phyloP scores from a whole-genome alignment of 2,113 vertebrate species.

The Psophia crepitans region DNA sequence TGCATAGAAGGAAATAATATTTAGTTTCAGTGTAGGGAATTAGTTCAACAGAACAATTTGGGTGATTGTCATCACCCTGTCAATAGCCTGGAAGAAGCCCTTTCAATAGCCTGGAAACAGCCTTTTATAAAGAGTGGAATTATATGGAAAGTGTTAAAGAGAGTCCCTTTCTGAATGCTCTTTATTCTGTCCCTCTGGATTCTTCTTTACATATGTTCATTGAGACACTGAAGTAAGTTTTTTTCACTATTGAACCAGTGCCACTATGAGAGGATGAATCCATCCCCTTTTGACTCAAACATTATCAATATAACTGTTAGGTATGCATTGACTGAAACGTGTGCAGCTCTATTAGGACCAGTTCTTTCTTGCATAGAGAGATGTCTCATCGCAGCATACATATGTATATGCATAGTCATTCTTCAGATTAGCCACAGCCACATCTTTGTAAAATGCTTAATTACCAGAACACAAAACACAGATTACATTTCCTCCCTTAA shows the following conservation, averaged over 20 bases:
- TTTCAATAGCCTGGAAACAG: conserved; percentile 53
- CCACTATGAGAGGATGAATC: conserved; percentile 49
- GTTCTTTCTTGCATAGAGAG: background rate
- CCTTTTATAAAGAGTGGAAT: conserved; percentile 55
- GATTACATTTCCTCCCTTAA: conserved; percentile 44
- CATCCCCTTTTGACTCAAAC: conserved; percentile 32
- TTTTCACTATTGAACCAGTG: conserved; percentile 30
- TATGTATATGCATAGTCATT: conserved; percentile 58
- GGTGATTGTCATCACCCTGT: conserved; percentile 15
- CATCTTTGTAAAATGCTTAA: conserved; percentile 56
- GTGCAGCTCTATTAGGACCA: background rate
- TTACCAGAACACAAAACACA: conserved; percentile 56
- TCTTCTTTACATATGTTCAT: conserved; percentile 34
- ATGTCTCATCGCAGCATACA: background rate
- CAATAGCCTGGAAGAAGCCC: conserved; percentile 51
- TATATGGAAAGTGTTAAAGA: conserved; percentile 50
- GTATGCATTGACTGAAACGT: conserved; percentile 16
- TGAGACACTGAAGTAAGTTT: conserved; percentile 43
- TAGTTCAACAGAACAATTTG: conserved; percentile 42
- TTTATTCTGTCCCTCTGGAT: conserved; percentile 39
- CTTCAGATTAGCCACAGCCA: conserved; percentile 54
- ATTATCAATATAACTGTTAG: conserved; percentile 37
- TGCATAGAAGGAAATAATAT: conserved; percentile 41
- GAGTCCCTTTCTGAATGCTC: conserved; percentile 44
- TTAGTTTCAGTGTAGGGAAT: conserved; percentile 32